Percentiles rank a stretch among this genome's conserved stretches.
phyloP scores from a whole-genome alignment of 2,888 invertebrate genomes.

The Oligia strigilis region DNA sequence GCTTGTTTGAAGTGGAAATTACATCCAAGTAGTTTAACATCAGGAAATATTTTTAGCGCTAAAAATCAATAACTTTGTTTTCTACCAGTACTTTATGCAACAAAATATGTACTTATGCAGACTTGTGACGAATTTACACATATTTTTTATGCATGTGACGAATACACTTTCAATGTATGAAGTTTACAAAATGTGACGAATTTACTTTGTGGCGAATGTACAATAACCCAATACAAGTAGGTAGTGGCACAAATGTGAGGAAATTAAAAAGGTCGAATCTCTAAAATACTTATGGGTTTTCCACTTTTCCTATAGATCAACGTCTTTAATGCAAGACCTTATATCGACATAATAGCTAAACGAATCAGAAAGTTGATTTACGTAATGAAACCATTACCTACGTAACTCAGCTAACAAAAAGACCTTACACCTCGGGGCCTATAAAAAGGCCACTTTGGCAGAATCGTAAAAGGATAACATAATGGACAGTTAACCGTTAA shows the following conservation, averaged over 20 bases:
- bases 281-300: neutral
- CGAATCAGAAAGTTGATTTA: neutral
- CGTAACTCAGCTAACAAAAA: neutral
- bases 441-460: too few species aligned
- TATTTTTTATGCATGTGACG: too few species aligned
- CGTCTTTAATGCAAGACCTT: neutral
- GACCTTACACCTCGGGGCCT: neutral
- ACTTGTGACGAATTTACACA: too few species aligned
- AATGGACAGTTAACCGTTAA: too few species aligned
- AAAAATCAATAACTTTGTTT: too few species aligned
- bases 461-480: too few species aligned
- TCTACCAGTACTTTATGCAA: too few species aligned
- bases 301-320: neutral
- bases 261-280: neutral
- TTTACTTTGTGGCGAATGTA: too few species aligned
- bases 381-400: neutral
- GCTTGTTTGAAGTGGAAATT: slow-evolving; percentile 13
- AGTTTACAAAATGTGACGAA: too few species aligned
- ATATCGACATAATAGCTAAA: neutral
- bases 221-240: neutral
- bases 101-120: too few species aligned
- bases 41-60: neutral
- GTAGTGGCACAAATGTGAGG: neutral
- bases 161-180: too few species aligned
- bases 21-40: slow-evolving; percentile 11